Evolutionary conservation across 2,888 invertebrate genomes (phyloP).

Genomic region (Nineta flava): DNA sequence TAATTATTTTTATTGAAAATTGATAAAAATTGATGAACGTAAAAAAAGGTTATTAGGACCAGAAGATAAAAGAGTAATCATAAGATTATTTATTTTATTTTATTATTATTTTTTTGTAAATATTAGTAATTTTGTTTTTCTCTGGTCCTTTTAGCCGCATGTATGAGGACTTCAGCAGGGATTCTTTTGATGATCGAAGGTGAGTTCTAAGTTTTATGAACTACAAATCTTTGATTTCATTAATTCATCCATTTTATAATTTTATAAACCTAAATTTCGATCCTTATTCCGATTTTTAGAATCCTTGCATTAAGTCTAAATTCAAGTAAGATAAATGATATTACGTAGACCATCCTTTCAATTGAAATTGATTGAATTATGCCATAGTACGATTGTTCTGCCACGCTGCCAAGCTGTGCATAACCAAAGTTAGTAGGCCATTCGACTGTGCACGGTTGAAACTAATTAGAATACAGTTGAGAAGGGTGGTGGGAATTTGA

Average conservation of each 20-base stretch:
- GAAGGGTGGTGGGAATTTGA: too few relatives aligned
- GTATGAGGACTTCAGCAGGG: slow-evolving; percentile 79
- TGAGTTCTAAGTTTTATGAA: slow-evolving; percentile 22
- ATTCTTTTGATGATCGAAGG: slow-evolving; percentile 77
- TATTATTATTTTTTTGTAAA: background rate
- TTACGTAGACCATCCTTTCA: too few relatives aligned
- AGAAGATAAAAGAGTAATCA: background rate
- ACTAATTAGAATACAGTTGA: too few relatives aligned
- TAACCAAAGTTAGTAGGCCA: too few relatives aligned
- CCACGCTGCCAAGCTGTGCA: too few relatives aligned
- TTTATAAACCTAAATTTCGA: background rate
- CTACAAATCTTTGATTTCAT: background rate
- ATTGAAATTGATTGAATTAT: too few relatives aligned
- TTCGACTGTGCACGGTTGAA: too few relatives aligned
- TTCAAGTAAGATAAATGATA: too few relatives aligned
- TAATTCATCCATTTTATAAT: background rate
- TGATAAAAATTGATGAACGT: too few relatives aligned
- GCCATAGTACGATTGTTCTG: too few relatives aligned
- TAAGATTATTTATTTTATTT: background rate
- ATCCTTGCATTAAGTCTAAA: background rate
- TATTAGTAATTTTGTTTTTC: background rate
- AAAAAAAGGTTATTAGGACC: background rate
- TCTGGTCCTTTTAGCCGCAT: slow-evolving; percentile 33
- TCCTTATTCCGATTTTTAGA: background rate
- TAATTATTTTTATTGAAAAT: too few relatives aligned